Evolutionary conservation across 2,113 vertebrate species (phyloP).

Genomic region (Paraplagusia blochii): DNA sequence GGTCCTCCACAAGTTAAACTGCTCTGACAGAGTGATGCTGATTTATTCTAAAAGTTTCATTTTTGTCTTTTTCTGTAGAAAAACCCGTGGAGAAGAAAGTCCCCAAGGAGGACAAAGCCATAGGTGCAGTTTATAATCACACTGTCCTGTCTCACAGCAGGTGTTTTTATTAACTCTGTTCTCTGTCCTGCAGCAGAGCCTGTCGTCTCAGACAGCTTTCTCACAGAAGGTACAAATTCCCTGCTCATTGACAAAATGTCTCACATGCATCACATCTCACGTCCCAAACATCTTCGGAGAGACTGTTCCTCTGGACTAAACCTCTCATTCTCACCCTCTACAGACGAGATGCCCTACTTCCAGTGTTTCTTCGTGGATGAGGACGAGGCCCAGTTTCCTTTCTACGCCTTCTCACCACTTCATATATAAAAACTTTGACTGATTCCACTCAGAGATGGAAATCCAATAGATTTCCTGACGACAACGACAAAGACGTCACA

Average conservation of each 20-base stretch:
- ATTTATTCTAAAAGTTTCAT: neutral
- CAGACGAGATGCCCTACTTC: constrained; percentile 79
- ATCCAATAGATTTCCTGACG: constrained; percentile 13
- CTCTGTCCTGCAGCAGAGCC: constrained; percentile 34
- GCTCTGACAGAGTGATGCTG: neutral
- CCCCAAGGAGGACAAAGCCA: constrained; percentile 52
- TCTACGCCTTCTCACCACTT: constrained; percentile 77
- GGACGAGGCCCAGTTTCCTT: constrained; percentile 76
- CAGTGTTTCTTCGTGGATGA: constrained; percentile 82
- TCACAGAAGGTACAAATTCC: constrained; percentile 46
- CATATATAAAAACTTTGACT: constrained; percentile 59
- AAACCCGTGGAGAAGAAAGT: constrained; percentile 54
- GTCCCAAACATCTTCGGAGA: too few species aligned
- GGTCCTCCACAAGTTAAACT: neutral
- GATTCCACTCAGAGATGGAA: constrained; percentile 32
- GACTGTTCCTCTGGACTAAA: neutral
- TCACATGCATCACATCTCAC: neutral
- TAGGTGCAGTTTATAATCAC: constrained; percentile 41
- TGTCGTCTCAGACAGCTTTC: constrained; percentile 40
- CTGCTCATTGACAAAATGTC: constrained; percentile 4
- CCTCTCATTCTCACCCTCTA: constrained; percentile 5
- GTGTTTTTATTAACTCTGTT: constrained; percentile 5
- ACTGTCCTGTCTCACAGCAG: neutral
- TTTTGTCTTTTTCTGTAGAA: constrained; percentile 31
- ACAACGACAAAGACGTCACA: constrained; percentile 19